Evolutionary conservation across 2,113 vertebrate species (phyloP), one percentile per base, ranked within the genome.

Genomic region (Alligator mississippiensis): DNA sequence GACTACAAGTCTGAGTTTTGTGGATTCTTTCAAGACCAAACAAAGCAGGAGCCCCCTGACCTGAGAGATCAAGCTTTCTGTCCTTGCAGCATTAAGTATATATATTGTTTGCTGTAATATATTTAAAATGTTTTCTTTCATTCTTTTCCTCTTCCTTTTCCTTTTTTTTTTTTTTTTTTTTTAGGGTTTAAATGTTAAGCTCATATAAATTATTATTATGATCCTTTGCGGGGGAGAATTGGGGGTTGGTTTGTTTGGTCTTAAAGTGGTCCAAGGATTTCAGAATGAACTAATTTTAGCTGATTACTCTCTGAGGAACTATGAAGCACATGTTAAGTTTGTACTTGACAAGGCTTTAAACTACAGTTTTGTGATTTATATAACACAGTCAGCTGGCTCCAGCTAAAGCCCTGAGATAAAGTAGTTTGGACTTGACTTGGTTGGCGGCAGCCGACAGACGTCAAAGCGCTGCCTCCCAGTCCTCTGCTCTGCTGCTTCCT

Each of bases 171-270:
- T 38, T 38, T 38, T n/a, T n/a, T 47, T 47, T 47, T 47, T 47
- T 47, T 47, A 47, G 9, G 91, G 85, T 95, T 93, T 88, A 87
- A 95, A 88, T 83, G 84, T 95, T 91, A 90, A 92, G 96, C 96
- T 97, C 91, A 57, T 95, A n/a, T 97, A 97, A 98, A 94, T 98
- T 98, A 98, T 97, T 97, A 95, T 97, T 60, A 91, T 93, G 28
- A 62, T 93, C 84, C 72, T 89, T 82, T 75, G 1, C 68, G 82
- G 68, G 85, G 90, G 76, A 85, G 93, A 86, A 64, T 60, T 70
- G 28, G 68, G 47, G 74, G 90, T 79, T 60, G 70, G 90, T 88
- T 90, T 91, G 94, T 95, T 96, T 95, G 97, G 96, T 97, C 96
- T 97, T 95, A 87, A 94, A 97, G 95, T 94, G 93, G 92, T 93